Evolutionary conservation across 2,113 vertebrate genomes (phyloP), one percentile per base, ranked within the genome.

Genomic region (Microtus ochrogaster): DNA sequence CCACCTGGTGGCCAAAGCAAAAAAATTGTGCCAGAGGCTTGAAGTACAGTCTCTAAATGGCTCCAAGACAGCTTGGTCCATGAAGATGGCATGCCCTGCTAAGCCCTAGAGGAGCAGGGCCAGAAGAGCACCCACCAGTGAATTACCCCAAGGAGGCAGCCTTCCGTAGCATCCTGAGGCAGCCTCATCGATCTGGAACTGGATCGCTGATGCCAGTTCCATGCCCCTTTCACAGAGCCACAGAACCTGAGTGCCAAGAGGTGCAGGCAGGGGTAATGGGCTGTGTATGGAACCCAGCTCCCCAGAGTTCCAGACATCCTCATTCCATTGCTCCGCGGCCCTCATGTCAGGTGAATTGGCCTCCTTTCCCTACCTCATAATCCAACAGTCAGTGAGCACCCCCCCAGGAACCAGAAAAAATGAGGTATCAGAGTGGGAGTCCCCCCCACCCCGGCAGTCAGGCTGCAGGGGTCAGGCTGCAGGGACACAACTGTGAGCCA

Each of bases 1-100:
- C 96, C 98, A 97, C 94, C 98, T 98, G 91, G 92, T 97, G 98
- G 97, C 87, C 95, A 96, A 30, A 90, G 44, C n/a, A 17, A 73
- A 73, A 94, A 95, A 95, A 98, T 41, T 19, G 66, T 83, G 83
- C 72, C n/a, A 81, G 49, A 68, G 58, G n/a, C 30, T 65, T 84
- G 86, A 82, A n/a, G 58, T 11, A 5, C 22, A 22, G 8, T 24
- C 36, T 41, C 72, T 88, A 88, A 92, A 14, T 2, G 17, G 55
- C 28, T 73, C 30, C 4, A 39, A 92, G 28, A 92, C 61, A 83
- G 47, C n/a, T 63, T 72, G 24, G 36, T 73, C 65, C 79, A 44
- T 72, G 63, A 79, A 90, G 12, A 83, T 70, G 58, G 58, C 58
- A 21, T 44, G 36, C 3, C 36, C 89, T 55, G 24, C 39, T 55